Evolutionary conservation across 2,888 invertebrate genomes (phyloP), one percentile per base, ranked within the genome.

Genomic region (Sclerodermus sp.): DNA sequence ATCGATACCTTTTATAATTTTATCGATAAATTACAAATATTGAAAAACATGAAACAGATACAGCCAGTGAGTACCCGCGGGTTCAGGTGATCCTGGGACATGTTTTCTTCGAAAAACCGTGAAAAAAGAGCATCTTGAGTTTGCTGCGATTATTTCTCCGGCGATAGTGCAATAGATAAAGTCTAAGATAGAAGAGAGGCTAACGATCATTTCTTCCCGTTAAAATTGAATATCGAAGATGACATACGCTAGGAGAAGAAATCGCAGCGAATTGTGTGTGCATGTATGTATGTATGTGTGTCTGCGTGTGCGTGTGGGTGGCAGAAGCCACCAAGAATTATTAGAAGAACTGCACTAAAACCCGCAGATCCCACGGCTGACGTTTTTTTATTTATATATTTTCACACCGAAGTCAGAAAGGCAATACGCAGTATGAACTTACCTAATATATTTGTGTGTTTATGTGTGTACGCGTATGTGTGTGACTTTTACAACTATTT

Each of bases 391-490:
- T 63, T 68, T 71, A 67, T 67, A 67, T 70, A 66, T 73, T 73
- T 76, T 74, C 74, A 77, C 77, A 77, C 72, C 77, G 69, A 77
- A 76, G 73, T 77, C 76, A 75, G 77, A 77, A 77, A 77, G 77
- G 77, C 77, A 77, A 76, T 77, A 76, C 76, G 74, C 76, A 76
- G 76, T 77, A 77, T 72, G 71, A 77, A 76, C 76, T 76, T 76
- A 77, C 73, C 72, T 76, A 76, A 60, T 74, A 70, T 67, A 69
- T 70, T 66, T 74, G 67, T 73, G 66, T 68, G 65, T 69, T 63
- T 66, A 54, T 65, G 64, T 64, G 63, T 68, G 59, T 70, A 69
- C 66, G 62, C 62, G 66, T 68, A 62, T 62, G 65, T 73, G 66
- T 70, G 56, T 67, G 62, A 57, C 60, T 66, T 68, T 65, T 61